Base-by-base conservation (phyloP, 37 sponge, comb jelly and placozoan species). In the Halisarca cf. caerulea region DNA sequence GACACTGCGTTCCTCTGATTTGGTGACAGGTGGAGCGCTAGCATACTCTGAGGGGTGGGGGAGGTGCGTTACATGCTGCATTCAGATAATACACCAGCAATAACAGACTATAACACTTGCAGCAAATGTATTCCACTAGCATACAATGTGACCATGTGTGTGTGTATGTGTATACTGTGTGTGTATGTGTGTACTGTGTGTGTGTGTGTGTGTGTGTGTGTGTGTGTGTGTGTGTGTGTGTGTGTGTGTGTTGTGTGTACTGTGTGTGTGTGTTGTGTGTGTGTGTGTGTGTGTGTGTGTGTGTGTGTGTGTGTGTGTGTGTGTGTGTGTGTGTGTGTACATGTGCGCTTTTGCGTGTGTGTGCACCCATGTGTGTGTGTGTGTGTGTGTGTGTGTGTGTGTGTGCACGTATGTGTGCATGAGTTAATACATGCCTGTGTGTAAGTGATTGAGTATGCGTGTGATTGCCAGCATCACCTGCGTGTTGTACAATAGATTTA, bases 191-290 rank as follows among this genome's bases (percentile, higher is more conserved):
- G n/a, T n/a, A n/a, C n/a, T n/a, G 64, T 21, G 23, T 21, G 64
- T 61, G 64, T 61, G 64, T 61, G 64, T 61, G 64, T 61, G 64
- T 61, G 64, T 61, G 64, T 61, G 64, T 61, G 30, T 61, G 23
- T 15, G 64, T 61, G 64, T 61, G 64, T n/a, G 43, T 72, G 39
- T 39, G 74, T 35, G 39, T 72, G 21, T 72, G 42, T 72, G 43
- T 72, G 74, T 72, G 74, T 72, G 42, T 72, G 74, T 34, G 39
- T 72, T 72, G 74, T 34, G 74, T 72, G 74, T 34, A 20, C n/a
- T 39, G 74, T 72, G 74, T 35, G 74, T 72, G 74, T 72, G 74
- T 32, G 43, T 34, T 72, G 43, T 34, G 17, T 20, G 39, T 72
- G 74, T 72, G 74, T 72, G 74, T n/a, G 43, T 72, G 39, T 39